Conservation (phyloP, 2,797 vertebrate species). For the Melopsittacus undulatus region DNA sequence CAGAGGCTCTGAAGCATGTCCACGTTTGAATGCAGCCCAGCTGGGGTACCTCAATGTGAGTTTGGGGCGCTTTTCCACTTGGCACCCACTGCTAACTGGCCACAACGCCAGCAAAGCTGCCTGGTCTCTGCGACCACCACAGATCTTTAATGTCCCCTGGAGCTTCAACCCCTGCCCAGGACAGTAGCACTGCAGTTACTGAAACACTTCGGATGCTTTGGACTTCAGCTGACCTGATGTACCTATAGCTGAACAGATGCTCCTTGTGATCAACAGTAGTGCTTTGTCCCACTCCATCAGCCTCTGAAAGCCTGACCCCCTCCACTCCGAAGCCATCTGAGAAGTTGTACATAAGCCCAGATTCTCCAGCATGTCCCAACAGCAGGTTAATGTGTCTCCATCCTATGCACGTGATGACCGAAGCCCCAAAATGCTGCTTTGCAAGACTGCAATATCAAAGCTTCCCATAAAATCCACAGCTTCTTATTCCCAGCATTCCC, state of each 20-base stretch:
- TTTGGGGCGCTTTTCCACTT: neutral
- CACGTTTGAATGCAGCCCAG: rapidly evolving
- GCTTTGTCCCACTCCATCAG: neutral
- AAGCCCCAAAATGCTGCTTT: neutral
- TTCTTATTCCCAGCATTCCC: neutral
- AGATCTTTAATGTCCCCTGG: neutral
- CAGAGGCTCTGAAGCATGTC: neutral
- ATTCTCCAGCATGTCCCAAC: neutral
- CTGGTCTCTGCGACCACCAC: neutral
- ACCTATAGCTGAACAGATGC: neutral
- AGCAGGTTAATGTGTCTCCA: neutral
- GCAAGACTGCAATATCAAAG: rapidly evolving
- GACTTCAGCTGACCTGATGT: neutral
- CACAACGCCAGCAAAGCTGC: rapidly evolving
- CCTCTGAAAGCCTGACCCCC: neutral
- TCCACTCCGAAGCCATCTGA: neutral
- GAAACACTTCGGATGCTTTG: rapidly evolving
- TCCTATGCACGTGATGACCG: rapidly evolving
- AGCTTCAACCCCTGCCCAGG: rapidly evolving
- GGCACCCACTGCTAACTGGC: rapidly evolving
- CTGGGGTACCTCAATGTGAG: rapidly evolving
- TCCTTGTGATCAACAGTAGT: rapidly evolving
- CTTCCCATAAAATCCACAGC: neutral
- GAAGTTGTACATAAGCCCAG: neutral
- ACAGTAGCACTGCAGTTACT: neutral